Percentiles rank a stretch among this genome's conserved stretches.
Evolutionary conservation across 2,797 vertebrate species (phyloP).

Genomic region (Enteromius viviparus): DNA sequence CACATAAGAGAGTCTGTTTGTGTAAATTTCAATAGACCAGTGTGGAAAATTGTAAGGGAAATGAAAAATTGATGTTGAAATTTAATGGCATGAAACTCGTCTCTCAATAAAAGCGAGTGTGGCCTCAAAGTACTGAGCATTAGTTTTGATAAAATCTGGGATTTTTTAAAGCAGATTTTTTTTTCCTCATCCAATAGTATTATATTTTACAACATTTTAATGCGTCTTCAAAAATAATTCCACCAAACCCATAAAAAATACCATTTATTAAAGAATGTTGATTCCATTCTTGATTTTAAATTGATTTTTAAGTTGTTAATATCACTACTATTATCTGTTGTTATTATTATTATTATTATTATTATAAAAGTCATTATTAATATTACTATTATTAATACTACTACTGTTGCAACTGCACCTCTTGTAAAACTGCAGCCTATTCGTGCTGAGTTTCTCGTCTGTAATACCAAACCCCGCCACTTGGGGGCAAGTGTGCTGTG

Average conservation of each 20-base stretch:
- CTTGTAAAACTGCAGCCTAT: slow-evolving; percentile 75
- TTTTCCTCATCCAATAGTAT: slow-evolving; percentile 69
- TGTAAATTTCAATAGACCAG: slow-evolving; percentile 13
- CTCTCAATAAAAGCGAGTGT: slow-evolving; percentile 5
- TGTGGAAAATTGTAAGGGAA: not conserved
- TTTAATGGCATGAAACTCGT: slow-evolving; percentile 7
- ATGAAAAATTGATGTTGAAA: not conserved
- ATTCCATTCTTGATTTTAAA: slow-evolving; percentile 68
- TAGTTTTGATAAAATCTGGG: not conserved
- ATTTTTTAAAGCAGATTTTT: slow-evolving; percentile 51
- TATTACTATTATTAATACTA: slow-evolving; percentile 80
- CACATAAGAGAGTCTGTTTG: not conserved
- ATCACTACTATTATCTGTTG: slow-evolving; percentile 73
- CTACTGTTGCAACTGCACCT: slow-evolving; percentile 80
- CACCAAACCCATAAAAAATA: slow-evolving; percentile 22
- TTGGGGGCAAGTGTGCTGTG: slow-evolving; percentile 83
- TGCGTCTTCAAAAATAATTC: slow-evolving; percentile 33
- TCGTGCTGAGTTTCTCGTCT: slow-evolving; percentile 81
- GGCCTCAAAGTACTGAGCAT: slow-evolving; percentile 17
- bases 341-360: slow-evolving; percentile 65
- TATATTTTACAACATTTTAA: slow-evolving; percentile 74
- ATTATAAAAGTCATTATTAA: slow-evolving; percentile 69
- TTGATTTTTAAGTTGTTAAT: slow-evolving; percentile 73
- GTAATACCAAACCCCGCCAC: slow-evolving; percentile 80
- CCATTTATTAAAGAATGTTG: slow-evolving; percentile 74